Conservation (phyloP, 2,888 invertebrate species). For the Ophion costatus region DNA sequence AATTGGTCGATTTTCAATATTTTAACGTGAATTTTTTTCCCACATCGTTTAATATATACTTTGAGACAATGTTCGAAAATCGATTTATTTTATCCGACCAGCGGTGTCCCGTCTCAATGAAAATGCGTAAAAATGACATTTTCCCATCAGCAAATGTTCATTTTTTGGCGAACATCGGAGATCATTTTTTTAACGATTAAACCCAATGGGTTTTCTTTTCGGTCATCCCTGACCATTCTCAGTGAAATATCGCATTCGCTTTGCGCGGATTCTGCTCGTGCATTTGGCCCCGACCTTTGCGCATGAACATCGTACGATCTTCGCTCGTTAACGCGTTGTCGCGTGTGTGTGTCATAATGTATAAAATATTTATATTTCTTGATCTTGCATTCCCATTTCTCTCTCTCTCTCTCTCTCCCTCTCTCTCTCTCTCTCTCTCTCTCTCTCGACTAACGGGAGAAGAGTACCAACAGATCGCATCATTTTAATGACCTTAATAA, state of each 20-base stretch:
- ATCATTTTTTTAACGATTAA: not conserved
- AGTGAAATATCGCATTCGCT: constrained; percentile 4
- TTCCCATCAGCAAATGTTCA: no score
- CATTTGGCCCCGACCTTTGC: constrained; percentile 51
- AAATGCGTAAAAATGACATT: not conserved
- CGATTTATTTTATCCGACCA: no score
- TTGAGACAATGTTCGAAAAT: no score
- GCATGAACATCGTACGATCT: constrained; percentile 63
- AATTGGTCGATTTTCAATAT: no score
- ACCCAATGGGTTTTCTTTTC: not conserved
- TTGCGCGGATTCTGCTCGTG: constrained; percentile 21
- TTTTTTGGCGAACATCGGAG: no score
- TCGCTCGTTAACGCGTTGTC: constrained; percentile 32
- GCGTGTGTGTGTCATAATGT: constrained; percentile 25
- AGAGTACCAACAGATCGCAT: not conserved
- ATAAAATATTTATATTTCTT: constrained; percentile 36
- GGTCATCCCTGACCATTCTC: constrained; percentile 40
- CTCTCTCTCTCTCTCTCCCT: not conserved
- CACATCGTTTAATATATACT: no score
- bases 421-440: not conserved
- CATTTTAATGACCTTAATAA: no score
- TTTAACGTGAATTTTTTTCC: no score
- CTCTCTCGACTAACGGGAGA: not conserved
- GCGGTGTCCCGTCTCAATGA: no score
- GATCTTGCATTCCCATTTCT: constrained; percentile 35